Base-by-base conservation (phyloP, 2,113 vertebrate genomes). In the Lasiurus borealis region DNA sequence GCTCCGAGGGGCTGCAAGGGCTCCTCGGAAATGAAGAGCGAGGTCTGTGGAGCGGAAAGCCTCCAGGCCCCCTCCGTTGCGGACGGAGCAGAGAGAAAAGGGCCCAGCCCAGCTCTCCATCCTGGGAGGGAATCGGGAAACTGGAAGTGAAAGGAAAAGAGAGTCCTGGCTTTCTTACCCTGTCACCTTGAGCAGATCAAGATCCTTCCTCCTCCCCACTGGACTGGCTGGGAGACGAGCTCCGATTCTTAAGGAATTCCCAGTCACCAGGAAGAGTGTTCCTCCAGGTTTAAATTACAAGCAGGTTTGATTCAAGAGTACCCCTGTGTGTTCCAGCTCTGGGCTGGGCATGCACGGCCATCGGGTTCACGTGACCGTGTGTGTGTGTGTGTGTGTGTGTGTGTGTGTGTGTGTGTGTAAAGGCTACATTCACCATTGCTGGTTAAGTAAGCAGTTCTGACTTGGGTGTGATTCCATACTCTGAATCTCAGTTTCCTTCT, bases 41-140 rank as follows among this genome's bases (percentile, higher is more conserved):
- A 52, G 8, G 4, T 1, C 15, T 34, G 1, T 3, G 31, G 9
- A 62, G 1, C 8, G n/a, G 13, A 10, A 8, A 87, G 13, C 5
- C 0, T 2, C 5, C 0, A 5, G 14, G 2, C 7, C 5, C 1
- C 2, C 2, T 3, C 46, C 13, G 10, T 13, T 36, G 11, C 10
- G 31, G 1, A 13, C 1, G 10, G n/a, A 8, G 8, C 10, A 57
- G 8, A 2, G 25, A 10, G 15, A 34, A 8, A 44, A 44, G 52
- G 71, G 11, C 31, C 77, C 23, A 46, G 29, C 8, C 16, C 59
- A 14, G 8, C 3, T 86, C 29, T 25, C 12, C 48, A 13, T 62
- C 4, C 8, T 18, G 36, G 25, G 4, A 77, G 14, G 21, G 23
- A 73, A 54, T 40, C 25, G 0, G 25, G 14, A 36, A 69, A 48